Conservation (phyloP, 2,797 vertebrate genomes). For the Channa striata region DNA sequence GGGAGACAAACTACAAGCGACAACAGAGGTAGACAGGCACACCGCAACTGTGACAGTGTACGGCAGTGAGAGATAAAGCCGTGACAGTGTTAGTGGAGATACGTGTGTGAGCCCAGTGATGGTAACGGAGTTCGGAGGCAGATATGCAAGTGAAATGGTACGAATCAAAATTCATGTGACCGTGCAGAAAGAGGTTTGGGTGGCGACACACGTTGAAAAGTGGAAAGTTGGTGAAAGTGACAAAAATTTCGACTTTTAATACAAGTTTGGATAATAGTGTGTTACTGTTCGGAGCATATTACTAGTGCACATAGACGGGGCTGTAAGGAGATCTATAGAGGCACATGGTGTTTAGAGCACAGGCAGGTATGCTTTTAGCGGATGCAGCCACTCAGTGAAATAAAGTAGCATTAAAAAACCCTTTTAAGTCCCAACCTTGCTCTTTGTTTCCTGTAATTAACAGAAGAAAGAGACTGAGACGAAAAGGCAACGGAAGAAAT, state of each 20-base stretch:
- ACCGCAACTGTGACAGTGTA: constrained; percentile 61
- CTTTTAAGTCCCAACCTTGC: constrained; percentile 31
- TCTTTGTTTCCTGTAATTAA: constrained; percentile 55
- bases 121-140: constrained; percentile 65
- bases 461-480: constrained; percentile 38
- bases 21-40: constrained; percentile 67
- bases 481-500: constrained; percentile 32
- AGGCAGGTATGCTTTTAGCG: constrained; percentile 25
- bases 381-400: constrained; percentile 20
- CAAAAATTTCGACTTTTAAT: constrained; percentile 25
- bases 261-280: constrained; percentile 18
- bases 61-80: constrained; percentile 60
- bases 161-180: constrained; percentile 47
- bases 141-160: constrained; percentile 45
- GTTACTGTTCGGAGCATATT: constrained; percentile 21
- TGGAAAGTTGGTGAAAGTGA: constrained; percentile 12
- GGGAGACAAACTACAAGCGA: constrained; percentile 70
- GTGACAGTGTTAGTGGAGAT: constrained; percentile 57
- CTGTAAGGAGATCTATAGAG: constrained; percentile 11
- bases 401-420: constrained; percentile 40
- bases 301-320: constrained; percentile 3
- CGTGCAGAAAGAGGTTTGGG: constrained; percentile 29
- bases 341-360: constrained; percentile 25
- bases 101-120: constrained; percentile 46
- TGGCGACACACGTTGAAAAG: constrained; percentile 41